phyloP scores from a whole-genome alignment of 2,113 vertebrate species.

The Hyla sarda region DNA sequence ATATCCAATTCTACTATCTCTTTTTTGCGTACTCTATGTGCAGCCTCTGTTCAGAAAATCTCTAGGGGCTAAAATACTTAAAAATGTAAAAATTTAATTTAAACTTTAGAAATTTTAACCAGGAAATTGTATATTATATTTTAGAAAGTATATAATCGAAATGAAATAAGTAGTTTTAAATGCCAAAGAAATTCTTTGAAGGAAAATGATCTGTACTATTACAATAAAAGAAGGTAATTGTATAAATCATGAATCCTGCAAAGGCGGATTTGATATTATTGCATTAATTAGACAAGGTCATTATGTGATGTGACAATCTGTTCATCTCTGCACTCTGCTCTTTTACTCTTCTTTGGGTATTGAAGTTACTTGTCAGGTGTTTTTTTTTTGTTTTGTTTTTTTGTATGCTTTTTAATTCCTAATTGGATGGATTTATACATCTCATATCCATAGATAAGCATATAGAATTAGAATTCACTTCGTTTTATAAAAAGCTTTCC shows the following conservation, averaged over 20 bases:
- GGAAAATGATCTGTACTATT: background rate
- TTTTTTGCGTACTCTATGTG: constrained; percentile 16
- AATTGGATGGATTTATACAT: too few relatives aligned
- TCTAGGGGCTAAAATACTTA: background rate
- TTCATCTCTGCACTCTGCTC: background rate
- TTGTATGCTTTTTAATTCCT: too few relatives aligned
- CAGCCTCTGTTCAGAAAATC: background rate
- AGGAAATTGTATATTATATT: background rate
- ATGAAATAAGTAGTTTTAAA: background rate
- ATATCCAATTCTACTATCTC: background rate
- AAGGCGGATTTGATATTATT: background rate
- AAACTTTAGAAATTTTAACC: background rate
- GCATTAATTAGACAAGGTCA: background rate
- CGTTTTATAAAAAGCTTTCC: too few relatives aligned
- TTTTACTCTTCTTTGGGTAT: background rate
- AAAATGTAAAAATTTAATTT: background rate
- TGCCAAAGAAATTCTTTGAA: background rate
- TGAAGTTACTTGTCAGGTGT: too few relatives aligned
- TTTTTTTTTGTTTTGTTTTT: too few relatives aligned
- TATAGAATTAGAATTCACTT: too few relatives aligned
- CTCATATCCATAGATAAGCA: too few relatives aligned
- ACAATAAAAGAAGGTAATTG: background rate
- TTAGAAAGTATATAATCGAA: constrained; percentile 6
- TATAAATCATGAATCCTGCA: background rate
- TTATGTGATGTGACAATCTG: background rate